These are phyloP conservation scores for Megalops atlanticus DNA, from an alignment of 2,113 vertebrate genomes.

Conservation along the genomic window DNA sequence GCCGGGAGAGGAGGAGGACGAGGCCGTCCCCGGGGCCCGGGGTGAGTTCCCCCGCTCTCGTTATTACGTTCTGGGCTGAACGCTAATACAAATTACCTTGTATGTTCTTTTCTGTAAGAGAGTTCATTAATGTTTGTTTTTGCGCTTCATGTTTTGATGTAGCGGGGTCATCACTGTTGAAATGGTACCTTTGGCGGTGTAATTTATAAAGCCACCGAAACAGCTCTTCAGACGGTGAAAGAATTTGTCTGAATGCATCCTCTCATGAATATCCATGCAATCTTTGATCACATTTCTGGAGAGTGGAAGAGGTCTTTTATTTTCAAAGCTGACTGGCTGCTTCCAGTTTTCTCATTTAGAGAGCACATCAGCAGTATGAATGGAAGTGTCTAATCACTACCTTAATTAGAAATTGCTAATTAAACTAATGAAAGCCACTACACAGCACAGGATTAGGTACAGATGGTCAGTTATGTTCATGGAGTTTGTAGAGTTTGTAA, in stretches of 20 bases:
- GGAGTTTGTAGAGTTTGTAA: no score
- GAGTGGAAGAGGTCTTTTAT: conserved; percentile 37
- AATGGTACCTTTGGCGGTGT: not conserved
- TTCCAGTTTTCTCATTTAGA: conserved; percentile 1
- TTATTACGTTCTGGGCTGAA: no score
- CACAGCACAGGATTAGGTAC: not conserved
- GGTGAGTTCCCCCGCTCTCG: no score
- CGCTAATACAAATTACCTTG: no score
- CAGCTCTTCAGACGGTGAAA: not conserved
- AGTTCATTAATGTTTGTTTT: conserved; percentile 40
- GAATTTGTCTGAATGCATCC: conserved; percentile 22
- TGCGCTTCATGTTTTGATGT: conserved; percentile 19
- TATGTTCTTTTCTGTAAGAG: no score
- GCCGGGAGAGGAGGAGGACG: conserved; percentile 31
- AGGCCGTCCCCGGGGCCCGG: conserved; percentile 43
- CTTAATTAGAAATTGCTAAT: not conserved
- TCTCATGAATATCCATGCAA: conserved; percentile 50
- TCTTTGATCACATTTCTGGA: conserved; percentile 40
- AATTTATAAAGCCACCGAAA: conserved; percentile 26
- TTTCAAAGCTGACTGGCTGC: conserved; percentile 33
- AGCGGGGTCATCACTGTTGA: conserved; percentile 5
- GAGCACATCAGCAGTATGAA: not conserved
- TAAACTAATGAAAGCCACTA: not conserved
- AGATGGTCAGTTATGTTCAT: no score
- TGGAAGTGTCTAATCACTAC: no score